These are phyloP conservation scores for Turritopsis dohrnii DNA, from an alignment of 30 jellyfish, hydroid and myxozoan species.

Conservation along the genomic window DNA sequence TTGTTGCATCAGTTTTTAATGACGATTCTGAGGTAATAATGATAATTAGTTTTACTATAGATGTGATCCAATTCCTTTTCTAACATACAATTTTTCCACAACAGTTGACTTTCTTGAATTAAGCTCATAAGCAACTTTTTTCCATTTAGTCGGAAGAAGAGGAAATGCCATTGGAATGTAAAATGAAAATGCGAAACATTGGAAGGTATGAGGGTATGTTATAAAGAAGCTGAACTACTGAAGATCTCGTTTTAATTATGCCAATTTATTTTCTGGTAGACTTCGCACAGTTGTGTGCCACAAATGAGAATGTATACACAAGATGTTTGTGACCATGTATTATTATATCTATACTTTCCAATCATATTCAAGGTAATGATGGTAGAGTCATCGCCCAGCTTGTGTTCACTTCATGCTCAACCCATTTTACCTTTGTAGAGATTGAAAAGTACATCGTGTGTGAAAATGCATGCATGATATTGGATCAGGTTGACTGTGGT, in stretches of 20 bases:
- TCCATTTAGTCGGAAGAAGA: constrained; percentile 58
- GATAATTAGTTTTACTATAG: too few relatives aligned
- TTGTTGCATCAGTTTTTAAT: constrained; percentile 68
- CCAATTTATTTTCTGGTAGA: too few relatives aligned
- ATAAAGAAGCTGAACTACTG: background rate
- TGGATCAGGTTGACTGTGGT: too few relatives aligned
- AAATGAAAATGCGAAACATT: constrained; percentile 87
- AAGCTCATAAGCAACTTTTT: background rate
- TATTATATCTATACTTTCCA: too few relatives aligned
- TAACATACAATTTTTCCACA: background rate
- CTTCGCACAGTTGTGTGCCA: background rate
- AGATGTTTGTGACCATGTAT: background rate
- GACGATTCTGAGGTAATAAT: constrained; percentile 87
- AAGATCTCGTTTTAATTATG: too few relatives aligned
- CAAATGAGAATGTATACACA: background rate
- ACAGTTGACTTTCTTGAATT: background rate
- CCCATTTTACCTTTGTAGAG: too few relatives aligned
- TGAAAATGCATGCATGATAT: too few relatives aligned
- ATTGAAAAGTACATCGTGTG: too few relatives aligned
- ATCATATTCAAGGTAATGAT: too few relatives aligned
- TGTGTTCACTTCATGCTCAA: too few relatives aligned
- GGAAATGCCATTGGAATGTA: constrained; percentile 90
- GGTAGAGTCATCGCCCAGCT: too few relatives aligned
- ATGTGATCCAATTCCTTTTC: too few relatives aligned
- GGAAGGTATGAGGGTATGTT: constrained; percentile 53